These are phyloP conservation scores for Nesidiocoris tenuis DNA, from an alignment of 2,888 invertebrate species.

Conservation along the genomic window DNA sequence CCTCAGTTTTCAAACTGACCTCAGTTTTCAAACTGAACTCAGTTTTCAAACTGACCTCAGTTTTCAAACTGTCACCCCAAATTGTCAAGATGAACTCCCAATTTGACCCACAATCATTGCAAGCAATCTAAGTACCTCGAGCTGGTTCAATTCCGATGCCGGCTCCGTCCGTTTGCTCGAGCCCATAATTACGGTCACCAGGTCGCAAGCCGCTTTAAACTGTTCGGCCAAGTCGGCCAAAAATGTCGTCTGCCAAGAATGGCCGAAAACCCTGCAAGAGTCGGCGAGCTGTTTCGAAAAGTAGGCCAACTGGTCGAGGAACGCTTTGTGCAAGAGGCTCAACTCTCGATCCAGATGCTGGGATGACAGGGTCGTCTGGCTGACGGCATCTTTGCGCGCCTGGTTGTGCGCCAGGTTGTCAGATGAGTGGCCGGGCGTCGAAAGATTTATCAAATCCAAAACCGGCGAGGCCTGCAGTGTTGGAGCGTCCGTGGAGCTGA, in stretches of 20 bases:
- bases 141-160: neutral
- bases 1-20: no score
- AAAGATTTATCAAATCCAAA: conserved; percentile 11
- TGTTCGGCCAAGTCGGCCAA: conserved; percentile 25
- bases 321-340: conserved; percentile 27
- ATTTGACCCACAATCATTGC: no score
- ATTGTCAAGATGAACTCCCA: no score
- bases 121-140: conserved; percentile 22
- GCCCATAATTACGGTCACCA: neutral
- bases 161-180: neutral
- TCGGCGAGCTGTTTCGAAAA: conserved; percentile 24
- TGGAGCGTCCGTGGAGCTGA: neutral
- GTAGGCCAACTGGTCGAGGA: conserved; percentile 20
- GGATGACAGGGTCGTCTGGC: conserved; percentile 27
- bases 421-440: conserved; percentile 1
- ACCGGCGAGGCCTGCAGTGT: conserved; percentile 6
- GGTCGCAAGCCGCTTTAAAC: conserved; percentile 9
- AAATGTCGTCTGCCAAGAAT: conserved; percentile 26
- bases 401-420: neutral
- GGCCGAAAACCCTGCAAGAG: conserved; percentile 23
- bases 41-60: no score
- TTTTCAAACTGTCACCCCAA: no score
- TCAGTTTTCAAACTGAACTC: no score
- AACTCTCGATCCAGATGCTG: conserved; percentile 21
- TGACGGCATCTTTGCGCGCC: conserved; percentile 18